A percentile compares a stretch with the other conserved stretches of the same genome.
These are phyloP conservation scores for Aythya baeri DNA, from an alignment of 2,113 vertebrate species.

Conservation along the genomic window DNA sequence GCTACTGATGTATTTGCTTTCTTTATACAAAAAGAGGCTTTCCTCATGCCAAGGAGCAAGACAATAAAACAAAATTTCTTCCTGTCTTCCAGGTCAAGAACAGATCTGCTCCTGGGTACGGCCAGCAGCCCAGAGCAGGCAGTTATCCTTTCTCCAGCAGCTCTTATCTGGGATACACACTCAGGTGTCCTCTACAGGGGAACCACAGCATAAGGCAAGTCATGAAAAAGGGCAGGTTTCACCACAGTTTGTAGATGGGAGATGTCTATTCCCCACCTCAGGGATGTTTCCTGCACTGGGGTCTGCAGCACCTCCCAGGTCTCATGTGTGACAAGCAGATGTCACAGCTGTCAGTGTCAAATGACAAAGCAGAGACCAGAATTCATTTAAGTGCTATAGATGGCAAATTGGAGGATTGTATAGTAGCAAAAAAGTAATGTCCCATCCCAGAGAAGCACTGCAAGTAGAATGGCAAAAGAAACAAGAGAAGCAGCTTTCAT, in stretches of 20 bases:
- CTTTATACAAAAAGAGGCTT: not conserved
- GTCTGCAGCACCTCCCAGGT: slow-evolving; percentile 1
- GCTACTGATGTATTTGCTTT: not conserved
- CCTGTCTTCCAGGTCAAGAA: not conserved
- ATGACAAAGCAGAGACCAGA: not conserved
- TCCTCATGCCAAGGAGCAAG: not conserved
- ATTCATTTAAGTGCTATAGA: not conserved
- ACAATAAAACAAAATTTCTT: not conserved
- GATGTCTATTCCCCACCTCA: not conserved
- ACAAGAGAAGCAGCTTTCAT: not conserved
- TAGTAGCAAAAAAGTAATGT: not conserved
- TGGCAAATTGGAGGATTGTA: not conserved
- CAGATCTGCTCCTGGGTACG: not conserved
- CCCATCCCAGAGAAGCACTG: not conserved
- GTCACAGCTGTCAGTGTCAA: slow-evolving; percentile 24
- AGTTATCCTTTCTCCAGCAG: not conserved
- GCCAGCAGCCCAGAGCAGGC: not conserved
- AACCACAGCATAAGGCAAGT: rapidly evolving
- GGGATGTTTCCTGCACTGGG: not conserved
- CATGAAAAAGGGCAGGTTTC: not conserved
- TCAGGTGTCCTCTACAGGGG: not conserved
- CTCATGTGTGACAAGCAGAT: slow-evolving; percentile 33
- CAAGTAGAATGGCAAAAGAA: not conserved
- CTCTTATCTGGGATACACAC: rapidly evolving
- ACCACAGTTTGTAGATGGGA: not conserved